These are phyloP conservation scores for Hemiscyllium ocellatum DNA, from an alignment of 2,113 vertebrate species.

Conservation along the genomic window DNA sequence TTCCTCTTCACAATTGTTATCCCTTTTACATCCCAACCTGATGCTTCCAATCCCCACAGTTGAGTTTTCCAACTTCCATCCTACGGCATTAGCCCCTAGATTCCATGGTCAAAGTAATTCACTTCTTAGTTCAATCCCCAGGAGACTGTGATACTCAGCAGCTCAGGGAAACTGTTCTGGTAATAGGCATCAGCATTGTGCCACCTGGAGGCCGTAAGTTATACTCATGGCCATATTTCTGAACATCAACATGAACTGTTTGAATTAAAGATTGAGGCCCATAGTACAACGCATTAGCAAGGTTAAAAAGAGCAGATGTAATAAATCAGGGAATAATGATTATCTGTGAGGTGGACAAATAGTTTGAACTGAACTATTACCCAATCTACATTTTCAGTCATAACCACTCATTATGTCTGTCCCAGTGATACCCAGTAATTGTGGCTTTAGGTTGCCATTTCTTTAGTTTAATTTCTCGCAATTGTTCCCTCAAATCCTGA, in stretches of 20 bases:
- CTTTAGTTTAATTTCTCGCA: not conserved
- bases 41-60: no score
- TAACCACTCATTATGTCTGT: not conserved
- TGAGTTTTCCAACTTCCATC: no score
- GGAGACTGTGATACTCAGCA: not conserved
- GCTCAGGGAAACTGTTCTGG: not conserved
- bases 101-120: not conserved
- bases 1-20: no score
- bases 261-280: not conserved
- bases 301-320: not conserved
- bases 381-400: not conserved
- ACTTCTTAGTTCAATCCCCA: not conserved
- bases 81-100: not conserved
- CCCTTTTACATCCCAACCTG: no score
- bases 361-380: not conserved
- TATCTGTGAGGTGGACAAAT: not conserved
- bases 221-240: not conserved
- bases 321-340: not conserved
- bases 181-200: not conserved
- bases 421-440: not conserved
- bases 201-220: not conserved
- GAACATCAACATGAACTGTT: not conserved
- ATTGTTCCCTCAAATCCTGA: not conserved
- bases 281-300: not conserved
- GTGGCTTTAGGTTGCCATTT: not conserved